A percentile compares a stretch with the other conserved stretches of the same genome.
Evolutionary conservation across 2,888 invertebrate species (phyloP).

Genomic region (Eilema caniola): DNA sequence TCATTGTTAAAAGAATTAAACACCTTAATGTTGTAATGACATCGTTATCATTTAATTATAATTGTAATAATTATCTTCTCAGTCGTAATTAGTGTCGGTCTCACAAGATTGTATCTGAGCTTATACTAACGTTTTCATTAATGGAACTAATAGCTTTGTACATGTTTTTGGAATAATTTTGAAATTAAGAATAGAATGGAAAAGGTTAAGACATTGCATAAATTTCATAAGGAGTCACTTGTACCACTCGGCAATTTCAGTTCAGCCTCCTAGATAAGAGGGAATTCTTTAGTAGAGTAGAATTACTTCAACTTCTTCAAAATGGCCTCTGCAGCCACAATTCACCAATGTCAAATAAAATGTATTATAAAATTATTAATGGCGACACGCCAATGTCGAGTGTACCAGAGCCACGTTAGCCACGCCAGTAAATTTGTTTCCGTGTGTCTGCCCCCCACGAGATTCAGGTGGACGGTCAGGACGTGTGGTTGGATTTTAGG

Average conservation of each 20-base stretch:
- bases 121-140: constrained; percentile 35
- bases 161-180: neutral
- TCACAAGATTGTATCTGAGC: constrained; percentile 44
- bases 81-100: constrained; percentile 38
- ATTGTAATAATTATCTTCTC: constrained; percentile 44
- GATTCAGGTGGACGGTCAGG: no score
- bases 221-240: neutral
- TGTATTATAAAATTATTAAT: no score
- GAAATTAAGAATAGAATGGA: constrained; percentile 6
- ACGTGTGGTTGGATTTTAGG: no score
- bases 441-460: no score
- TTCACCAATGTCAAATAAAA: no score
- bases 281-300: no score
- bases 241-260: neutral
- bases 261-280: no score
- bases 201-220: constrained; percentile 2
- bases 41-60: constrained; percentile 38
- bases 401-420: no score
- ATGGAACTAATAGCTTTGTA: constrained; percentile 23
- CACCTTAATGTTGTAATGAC: constrained; percentile 27
- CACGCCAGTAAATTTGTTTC: no score
- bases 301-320: no score
- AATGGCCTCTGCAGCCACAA: no score
- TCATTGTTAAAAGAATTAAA: neutral
- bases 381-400: no score